A percentile compares a stretch with the other conserved stretches of the same genome.
Conservation (phyloP, 1,140 invertebrate species). For the silkworm (Bombyx mori) region DNA sequence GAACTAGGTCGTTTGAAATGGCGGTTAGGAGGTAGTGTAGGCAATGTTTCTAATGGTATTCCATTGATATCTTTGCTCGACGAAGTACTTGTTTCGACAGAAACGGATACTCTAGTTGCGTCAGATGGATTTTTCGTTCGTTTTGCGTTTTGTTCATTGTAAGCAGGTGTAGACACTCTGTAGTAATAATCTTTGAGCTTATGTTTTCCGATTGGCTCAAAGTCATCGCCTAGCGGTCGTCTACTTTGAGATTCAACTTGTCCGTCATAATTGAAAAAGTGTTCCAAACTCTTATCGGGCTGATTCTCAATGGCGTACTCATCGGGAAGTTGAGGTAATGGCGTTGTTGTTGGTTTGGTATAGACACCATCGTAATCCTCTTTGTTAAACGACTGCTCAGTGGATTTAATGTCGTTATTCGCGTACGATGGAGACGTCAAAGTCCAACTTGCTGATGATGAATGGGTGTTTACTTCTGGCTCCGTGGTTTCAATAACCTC, state of each 20-base stretch:
- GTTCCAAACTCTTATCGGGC: slow-evolving; percentile 47
- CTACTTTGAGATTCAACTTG: slow-evolving; percentile 57
- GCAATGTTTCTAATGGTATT: slow-evolving; percentile 37
- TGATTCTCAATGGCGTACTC: slow-evolving; percentile 59
- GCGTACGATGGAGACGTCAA: slow-evolving; percentile 32
- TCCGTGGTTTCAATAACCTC: slow-evolving; percentile 63
- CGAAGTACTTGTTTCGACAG: slow-evolving; percentile 27
- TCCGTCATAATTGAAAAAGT: slow-evolving; percentile 44
- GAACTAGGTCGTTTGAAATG: slow-evolving; percentile 60
- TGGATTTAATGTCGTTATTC: slow-evolving; percentile 32
- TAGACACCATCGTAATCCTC: slow-evolving; percentile 25
- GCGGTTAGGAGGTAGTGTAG: slow-evolving; percentile 60
- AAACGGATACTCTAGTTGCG: slow-evolving; percentile 24
- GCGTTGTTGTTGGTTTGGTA: slow-evolving; percentile 31
- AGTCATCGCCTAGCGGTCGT: slow-evolving; percentile 53
- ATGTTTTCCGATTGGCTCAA: slow-evolving; percentile 54
- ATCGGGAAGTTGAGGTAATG: slow-evolving; percentile 36
- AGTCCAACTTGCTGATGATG: slow-evolving; percentile 37
- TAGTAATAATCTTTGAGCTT: slow-evolving; percentile 65
- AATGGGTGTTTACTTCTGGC: slow-evolving; percentile 34
- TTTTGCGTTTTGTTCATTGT: slow-evolving; percentile 36
- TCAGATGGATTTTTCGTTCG: slow-evolving; percentile 58
- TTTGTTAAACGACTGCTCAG: slow-evolving; percentile 35
- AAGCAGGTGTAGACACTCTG: slow-evolving; percentile 51
- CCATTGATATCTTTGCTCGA: slow-evolving; percentile 36